phyloP scores from a whole-genome alignment of 2,113 vertebrate genomes.

The Pterocles burchelli region DNA sequence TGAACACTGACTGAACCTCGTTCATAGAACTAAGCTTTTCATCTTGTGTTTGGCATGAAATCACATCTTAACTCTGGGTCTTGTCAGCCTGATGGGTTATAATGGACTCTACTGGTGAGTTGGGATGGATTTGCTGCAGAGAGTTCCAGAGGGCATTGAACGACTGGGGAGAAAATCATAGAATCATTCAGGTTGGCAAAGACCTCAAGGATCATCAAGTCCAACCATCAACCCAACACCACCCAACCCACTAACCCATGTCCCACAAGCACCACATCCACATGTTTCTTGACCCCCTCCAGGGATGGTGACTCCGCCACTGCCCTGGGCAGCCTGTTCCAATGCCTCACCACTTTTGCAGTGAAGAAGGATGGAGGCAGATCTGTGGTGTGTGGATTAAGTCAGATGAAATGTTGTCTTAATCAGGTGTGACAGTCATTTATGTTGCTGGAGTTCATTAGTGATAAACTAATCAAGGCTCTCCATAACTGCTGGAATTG shows the following conservation, averaged over 20 bases:
- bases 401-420: background rate
- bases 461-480: background rate
- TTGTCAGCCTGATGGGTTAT: background rate
- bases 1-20: background rate
- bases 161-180: background rate
- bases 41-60: background rate
- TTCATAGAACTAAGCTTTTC: constrained; percentile 10
- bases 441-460: background rate
- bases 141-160: background rate
- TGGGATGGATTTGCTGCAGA: background rate
- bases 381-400: background rate
- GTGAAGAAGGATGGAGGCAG: background rate
- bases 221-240: too few species aligned
- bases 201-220: too few species aligned
- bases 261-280: too few species aligned
- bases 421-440: background rate
- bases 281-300: too few species aligned
- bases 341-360: too few species aligned
- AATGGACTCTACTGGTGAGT: background rate
- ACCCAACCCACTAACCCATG: too few species aligned
- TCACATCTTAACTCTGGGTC: background rate
- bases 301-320: too few species aligned
- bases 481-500: background rate
- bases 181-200: too few species aligned
- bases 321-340: too few species aligned